Evolutionary conservation across 2,888 invertebrate species (phyloP).

Genomic region (Spodoptera picta): DNA sequence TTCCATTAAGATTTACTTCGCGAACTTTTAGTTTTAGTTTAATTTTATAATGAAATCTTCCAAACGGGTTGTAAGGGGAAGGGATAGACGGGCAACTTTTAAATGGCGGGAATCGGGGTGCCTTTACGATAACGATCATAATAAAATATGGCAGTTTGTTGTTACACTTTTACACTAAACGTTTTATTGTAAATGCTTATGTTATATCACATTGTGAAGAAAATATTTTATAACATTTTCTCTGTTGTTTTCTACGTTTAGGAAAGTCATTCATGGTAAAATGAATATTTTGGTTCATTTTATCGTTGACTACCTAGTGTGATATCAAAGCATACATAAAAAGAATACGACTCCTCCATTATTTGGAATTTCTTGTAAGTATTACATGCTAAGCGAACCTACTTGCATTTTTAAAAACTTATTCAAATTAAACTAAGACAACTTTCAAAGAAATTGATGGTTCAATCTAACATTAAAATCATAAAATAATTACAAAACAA

Average conservation of each 20-base stretch:
- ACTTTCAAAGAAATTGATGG: background rate
- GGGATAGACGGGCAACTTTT: constrained; percentile 71
- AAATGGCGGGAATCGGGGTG: constrained; percentile 75
- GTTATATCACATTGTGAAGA: constrained; percentile 69
- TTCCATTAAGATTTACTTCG: constrained; percentile 52
- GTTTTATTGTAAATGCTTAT: constrained; percentile 83
- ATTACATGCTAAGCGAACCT: too few relatives aligned
- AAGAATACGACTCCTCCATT: too few relatives aligned
- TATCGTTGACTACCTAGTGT: too few relatives aligned
- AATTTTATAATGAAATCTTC: constrained; percentile 84
- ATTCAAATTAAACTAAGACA: too few relatives aligned
- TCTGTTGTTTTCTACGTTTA: too few relatives aligned
- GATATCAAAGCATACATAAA: too few relatives aligned
- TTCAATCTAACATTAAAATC: background rate
- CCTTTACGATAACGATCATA: constrained; percentile 87
- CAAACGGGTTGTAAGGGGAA: constrained; percentile 70
- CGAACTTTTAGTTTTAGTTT: constrained; percentile 76
- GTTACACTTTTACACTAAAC: constrained; percentile 83
- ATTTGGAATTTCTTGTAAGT: too few relatives aligned
- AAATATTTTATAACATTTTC: background rate
- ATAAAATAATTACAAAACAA: constrained; percentile 33
- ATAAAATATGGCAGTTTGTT: constrained; percentile 88
- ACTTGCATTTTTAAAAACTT: too few relatives aligned
- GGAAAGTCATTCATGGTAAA: too few relatives aligned
- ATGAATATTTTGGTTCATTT: too few relatives aligned